A percentile compares a stretch with the other conserved stretches of the same genome.
These are phyloP conservation scores for Bubo scandiacus DNA, from an alignment of 2,113 vertebrate genomes.

Conservation along the genomic window DNA sequence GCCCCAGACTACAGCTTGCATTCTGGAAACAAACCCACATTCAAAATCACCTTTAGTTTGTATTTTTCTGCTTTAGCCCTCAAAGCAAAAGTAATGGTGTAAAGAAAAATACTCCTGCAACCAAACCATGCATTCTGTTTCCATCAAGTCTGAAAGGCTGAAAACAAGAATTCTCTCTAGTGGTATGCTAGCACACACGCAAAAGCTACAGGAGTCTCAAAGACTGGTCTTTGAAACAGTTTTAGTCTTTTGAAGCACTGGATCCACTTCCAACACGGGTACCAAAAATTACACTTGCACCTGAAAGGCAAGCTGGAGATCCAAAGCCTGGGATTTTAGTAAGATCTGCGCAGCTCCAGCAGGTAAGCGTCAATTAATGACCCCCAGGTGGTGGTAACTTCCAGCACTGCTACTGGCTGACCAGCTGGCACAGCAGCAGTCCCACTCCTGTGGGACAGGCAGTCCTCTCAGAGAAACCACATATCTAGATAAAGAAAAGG, in stretches of 20 bases:
- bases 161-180: neutral
- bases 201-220: neutral
- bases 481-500: neutral
- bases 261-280: neutral
- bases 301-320: neutral
- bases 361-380: neutral
- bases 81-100: neutral
- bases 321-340: neutral
- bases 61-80: neutral
- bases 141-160: neutral
- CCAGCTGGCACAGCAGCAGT: neutral
- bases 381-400: neutral
- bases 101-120: neutral
- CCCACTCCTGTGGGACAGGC: neutral
- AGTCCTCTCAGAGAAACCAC: neutral
- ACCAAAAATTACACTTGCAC: neutral
- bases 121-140: neutral
- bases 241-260: neutral
- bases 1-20: neutral
- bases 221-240: neutral
- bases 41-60: neutral
- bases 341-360: neutral
- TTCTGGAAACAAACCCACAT: neutral
- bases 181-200: rapidly evolving
- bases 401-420: neutral